These are phyloP conservation scores for Drosophila triauraria DNA, from an alignment of 1,140 invertebrate species.

Conservation along the genomic window DNA sequence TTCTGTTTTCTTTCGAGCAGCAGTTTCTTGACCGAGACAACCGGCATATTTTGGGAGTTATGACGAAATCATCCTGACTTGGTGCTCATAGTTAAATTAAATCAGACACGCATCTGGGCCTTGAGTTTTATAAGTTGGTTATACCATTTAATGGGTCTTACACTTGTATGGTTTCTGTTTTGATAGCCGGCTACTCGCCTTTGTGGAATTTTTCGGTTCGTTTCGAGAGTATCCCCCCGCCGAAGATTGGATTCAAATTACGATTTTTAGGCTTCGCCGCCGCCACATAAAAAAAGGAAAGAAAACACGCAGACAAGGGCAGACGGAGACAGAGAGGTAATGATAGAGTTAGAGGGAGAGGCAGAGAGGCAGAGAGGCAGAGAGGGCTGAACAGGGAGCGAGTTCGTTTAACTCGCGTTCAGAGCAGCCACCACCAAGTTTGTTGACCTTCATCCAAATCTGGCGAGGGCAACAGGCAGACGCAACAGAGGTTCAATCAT, in stretches of 20 bases:
- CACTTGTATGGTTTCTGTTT: slow-evolving; percentile 78
- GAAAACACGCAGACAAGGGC: slow-evolving; percentile 20
- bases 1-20: slow-evolving; percentile 6
- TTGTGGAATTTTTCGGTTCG: slow-evolving; percentile 30
- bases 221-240: slow-evolving; percentile 64
- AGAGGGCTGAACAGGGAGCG: slow-evolving; percentile 4
- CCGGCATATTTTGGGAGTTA: slow-evolving; percentile 62
- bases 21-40: slow-evolving; percentile 59
- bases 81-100: slow-evolving; percentile 58
- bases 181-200: slow-evolving; percentile 66
- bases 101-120: slow-evolving; percentile 60
- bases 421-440: slow-evolving; percentile 68
- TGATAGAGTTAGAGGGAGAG: slow-evolving; percentile 15
- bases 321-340: neutral
- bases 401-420: slow-evolving; percentile 68
- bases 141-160: slow-evolving; percentile 61
- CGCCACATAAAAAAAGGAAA: slow-evolving; percentile 54
- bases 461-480: slow-evolving; percentile 31
- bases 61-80: slow-evolving; percentile 57
- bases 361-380: neutral
- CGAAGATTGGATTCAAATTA: slow-evolving; percentile 81
- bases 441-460: slow-evolving; percentile 77
- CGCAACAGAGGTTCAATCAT: slow-evolving; percentile 13
- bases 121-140: slow-evolving; percentile 43
- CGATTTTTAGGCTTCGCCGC: slow-evolving; percentile 72